Evolutionary conservation across 1,140 invertebrate species (phyloP).

Genomic region (Campoletis sonorensis): DNA sequence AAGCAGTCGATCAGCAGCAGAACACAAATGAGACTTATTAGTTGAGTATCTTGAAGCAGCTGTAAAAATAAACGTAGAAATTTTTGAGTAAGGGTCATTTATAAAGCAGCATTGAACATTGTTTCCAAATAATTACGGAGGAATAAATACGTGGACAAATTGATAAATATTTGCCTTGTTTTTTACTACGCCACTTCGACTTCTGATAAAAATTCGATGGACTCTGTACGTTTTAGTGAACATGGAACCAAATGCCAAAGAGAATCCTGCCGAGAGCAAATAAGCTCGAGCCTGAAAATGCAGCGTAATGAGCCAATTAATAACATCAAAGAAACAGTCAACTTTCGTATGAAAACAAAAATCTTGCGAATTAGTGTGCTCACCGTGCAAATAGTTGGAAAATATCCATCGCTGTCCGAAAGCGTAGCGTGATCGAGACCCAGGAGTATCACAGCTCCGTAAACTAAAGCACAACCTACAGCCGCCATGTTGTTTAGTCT

Average conservation of each 20-base stretch:
- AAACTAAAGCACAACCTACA: constrained; percentile 94
- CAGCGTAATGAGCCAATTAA: constrained; percentile 46
- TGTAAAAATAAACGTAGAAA: constrained; percentile 61
- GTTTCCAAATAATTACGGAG: not conserved
- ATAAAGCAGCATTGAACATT: not conserved
- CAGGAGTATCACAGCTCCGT: constrained; percentile 93
- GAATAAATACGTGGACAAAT: too few relatives aligned
- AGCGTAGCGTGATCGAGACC: constrained; percentile 90
- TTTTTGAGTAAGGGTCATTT: not conserved
- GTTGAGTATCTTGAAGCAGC: constrained; percentile 89
- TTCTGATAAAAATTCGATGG: constrained; percentile 89
- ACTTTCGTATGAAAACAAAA: too few relatives aligned
- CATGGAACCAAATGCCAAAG: constrained; percentile 92
- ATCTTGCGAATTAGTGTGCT: too few relatives aligned
- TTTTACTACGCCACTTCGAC: constrained; percentile 81
- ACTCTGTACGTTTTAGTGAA: constrained; percentile 93
- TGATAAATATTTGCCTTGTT: constrained; percentile 77
- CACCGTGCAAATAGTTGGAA: constrained; percentile 91
- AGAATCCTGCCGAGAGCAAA: constrained; percentile 91
- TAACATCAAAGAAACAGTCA: not conserved
- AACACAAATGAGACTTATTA: constrained; percentile 87
- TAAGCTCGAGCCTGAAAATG: constrained; percentile 87
- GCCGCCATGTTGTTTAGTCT: constrained; percentile 97
- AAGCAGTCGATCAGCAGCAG: constrained; percentile 87
- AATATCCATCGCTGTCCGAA: constrained; percentile 81